Conservation (phyloP, 2,113 vertebrate genomes). For the Malurus alboscapulatus region DNA sequence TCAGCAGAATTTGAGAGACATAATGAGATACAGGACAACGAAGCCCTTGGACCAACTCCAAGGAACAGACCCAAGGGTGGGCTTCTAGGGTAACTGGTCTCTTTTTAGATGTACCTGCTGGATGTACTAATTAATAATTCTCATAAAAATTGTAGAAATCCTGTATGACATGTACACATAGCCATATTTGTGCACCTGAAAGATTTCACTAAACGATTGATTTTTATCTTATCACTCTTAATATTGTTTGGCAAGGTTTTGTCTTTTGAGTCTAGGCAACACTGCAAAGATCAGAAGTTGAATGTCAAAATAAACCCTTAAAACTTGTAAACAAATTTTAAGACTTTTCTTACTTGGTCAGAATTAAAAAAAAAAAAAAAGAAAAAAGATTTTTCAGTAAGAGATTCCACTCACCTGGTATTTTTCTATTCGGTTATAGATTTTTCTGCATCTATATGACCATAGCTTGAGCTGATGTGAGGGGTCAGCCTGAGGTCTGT, state of each 20-base stretch:
- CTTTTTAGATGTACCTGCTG: background rate
- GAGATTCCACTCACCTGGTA: background rate
- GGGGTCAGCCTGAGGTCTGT: background rate
- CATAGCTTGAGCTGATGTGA: background rate
- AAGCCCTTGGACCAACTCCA: background rate
- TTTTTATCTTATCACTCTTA: background rate
- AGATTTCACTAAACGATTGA: background rate
- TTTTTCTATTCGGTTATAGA: background rate
- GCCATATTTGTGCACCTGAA: accelerated
- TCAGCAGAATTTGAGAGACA: background rate
- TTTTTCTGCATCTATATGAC: background rate
- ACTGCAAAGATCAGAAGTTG: background rate
- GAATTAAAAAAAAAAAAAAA: background rate
- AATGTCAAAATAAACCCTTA: background rate
- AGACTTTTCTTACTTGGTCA: background rate
- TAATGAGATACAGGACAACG: background rate
- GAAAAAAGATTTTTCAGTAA: background rate
- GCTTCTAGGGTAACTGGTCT: background rate
- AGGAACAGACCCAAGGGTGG: background rate
- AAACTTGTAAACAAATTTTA: background rate
- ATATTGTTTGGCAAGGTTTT: background rate
- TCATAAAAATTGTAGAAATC: background rate
- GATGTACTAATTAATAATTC: background rate
- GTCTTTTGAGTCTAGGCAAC: background rate
- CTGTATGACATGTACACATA: background rate